Evolutionary conservation across 2,888 invertebrate genomes (phyloP).

Genomic region (Stegana nigrithorax): DNA sequence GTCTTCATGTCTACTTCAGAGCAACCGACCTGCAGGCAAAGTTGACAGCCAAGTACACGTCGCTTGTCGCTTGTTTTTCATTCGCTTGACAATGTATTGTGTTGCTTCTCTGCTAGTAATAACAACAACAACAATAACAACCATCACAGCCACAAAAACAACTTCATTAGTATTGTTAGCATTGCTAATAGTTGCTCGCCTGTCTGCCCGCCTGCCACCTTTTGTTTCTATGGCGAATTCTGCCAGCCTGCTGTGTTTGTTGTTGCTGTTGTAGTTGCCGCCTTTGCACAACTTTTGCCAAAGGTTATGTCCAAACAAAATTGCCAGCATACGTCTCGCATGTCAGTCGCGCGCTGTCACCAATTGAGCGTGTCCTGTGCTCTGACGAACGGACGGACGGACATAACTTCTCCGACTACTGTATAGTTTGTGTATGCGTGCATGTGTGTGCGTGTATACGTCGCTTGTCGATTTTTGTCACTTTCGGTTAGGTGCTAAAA

Average conservation of each 20-base stretch:
- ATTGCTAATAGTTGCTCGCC: background rate
- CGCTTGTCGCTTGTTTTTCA: background rate
- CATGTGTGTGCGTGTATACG: background rate
- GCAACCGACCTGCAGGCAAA: background rate
- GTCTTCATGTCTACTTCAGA: background rate
- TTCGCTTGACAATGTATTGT: background rate
- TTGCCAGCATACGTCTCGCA: background rate
- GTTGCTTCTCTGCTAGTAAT: background rate
- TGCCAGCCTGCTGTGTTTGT: no score
- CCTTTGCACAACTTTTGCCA: background rate
- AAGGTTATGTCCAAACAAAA: background rate
- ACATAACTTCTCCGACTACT: no score
- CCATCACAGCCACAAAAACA: background rate
- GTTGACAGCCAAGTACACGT: background rate
- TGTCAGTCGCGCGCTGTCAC: background rate
- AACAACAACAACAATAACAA: background rate
- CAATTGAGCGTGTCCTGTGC: no score
- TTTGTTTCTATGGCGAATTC: no score
- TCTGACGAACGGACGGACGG: no score
- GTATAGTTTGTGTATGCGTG: background rate
- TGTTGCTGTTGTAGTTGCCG: no score
- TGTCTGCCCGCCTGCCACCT: background rate
- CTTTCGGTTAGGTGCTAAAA: conserved; percentile 11
- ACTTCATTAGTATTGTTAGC: background rate
- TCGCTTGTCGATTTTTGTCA: background rate